Evolutionary conservation across 2,888 invertebrate species (phyloP), one percentile per base, ranked within the genome.

Genomic region (Drosophila anomelani): DNA sequence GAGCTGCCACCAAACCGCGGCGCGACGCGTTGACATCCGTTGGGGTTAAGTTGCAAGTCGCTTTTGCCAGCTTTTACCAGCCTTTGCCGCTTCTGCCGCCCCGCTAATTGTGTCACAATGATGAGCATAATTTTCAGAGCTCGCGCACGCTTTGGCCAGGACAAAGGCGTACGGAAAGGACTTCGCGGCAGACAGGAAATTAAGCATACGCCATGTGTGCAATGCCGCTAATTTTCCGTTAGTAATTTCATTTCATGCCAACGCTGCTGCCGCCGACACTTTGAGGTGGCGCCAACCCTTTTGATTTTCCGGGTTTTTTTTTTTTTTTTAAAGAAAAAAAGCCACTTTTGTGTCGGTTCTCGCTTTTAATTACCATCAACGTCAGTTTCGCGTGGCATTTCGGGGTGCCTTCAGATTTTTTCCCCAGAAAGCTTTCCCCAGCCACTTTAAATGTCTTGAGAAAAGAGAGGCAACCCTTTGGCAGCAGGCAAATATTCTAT

Each of bases 331-430:
- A 4, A 58, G 41, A 20, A 61, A 51, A 44, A 51, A 67, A 77
- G 70, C 64, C 81, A 79, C 72, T 85, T 80, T 64, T 51, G 36
- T 59, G 78, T 58, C 72, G 74, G 53, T 57, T 44, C 44, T 57
- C 75, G 75, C 80, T 85, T 85, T 89, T 85, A 85, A 85, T 85
- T 85, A 87, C 79, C 85, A 87, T 85, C 85, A 89, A 82, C 69
- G 87, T 89, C 80, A 70, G 57, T 38, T 81, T 79, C 74, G 75
- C 78, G 57, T 76, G 66, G 67, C 69, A 44, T 67, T 68, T 68
- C 20, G 26, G 20, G 41, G 44, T 68, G 55, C 71, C 63, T 67
- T 75, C 64, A 68, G 76, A 72, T 79, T 77, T 43, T 26, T 57
- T 10, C 8, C 34, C 23, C 44, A 8, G 5, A 71, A 63, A 6